Base-by-base conservation (phyloP, 2,888 invertebrate species). In the Diadegma fenestrale region DNA sequence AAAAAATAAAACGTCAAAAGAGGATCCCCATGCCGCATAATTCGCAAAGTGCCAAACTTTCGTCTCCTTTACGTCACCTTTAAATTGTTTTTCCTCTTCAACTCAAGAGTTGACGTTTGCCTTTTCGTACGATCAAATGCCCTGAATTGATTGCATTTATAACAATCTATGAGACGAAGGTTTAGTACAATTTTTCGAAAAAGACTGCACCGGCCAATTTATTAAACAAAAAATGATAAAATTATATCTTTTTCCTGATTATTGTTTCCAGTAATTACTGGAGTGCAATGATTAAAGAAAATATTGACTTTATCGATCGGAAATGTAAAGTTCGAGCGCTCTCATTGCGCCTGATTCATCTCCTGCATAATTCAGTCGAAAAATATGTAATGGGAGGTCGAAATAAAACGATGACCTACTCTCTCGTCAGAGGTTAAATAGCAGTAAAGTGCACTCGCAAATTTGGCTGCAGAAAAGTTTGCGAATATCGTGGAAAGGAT, bases 41-140 rank as follows among this genome's bases (percentile, higher is more conserved):
- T 77, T 54, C 68, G 54, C 33, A 54, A 61, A 77, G 54, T 54
- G 22, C 30, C 6, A 33, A 77, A 71, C 69, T 71, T 71, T 33
- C 6, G 33, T 30, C 30, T n/a, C n/a, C 19, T n/a, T 48, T 19
- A 26, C 68, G 30, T 48, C 33, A 6, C 14, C 14, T 12, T 26
- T 26, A 58, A 58, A 58, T 58, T 26, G 8, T 54, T 48, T 69
- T 69, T 19, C 41, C 17, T 22, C 37, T 37, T 37, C 3, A 72
- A 58, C 58, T 54, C 22, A 54, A 26, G 33, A 33, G 12, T 19
- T 19, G 41, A 26, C 54, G 7, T 19, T 61, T 30, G 12, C 45
- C 43, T 26, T 19, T 68, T 45, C 6, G 45, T 33, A 7, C 43
- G 68, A 68, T 26, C 68, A 17, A 26, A 14, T 17, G 43, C 45